phyloP scores from a whole-genome alignment of 2,888 invertebrate species.

The Muscina levida region DNA sequence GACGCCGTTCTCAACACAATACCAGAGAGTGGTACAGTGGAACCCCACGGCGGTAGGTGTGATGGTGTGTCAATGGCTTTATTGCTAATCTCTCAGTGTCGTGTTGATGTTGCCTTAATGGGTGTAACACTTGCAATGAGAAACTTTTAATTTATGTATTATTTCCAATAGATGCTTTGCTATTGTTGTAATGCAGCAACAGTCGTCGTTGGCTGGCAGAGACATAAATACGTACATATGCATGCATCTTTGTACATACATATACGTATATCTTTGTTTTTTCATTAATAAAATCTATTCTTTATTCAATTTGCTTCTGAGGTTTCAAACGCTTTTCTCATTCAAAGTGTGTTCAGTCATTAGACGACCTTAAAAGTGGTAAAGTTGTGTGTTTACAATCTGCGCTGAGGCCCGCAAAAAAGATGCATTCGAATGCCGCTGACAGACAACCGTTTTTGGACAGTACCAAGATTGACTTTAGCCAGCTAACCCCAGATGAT shows the following conservation, averaged over 20 bases:
- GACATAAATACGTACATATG: not conserved
- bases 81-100: slow-evolving; percentile 8
- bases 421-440: not conserved
- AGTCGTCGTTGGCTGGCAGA: not conserved
- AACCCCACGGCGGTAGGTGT: too few relatives aligned
- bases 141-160: slow-evolving; percentile 31
- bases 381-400: not conserved
- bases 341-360: slow-evolving; percentile 45
- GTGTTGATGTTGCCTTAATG: not conserved
- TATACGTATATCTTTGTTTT: slow-evolving; percentile 10
- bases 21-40: too few relatives aligned
- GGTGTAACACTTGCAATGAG: slow-evolving; percentile 25
- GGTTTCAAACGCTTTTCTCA: slow-evolving; percentile 54
- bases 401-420: not conserved
- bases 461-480: slow-evolving; percentile 34
- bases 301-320: slow-evolving; percentile 33
- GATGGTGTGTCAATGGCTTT: too few relatives aligned
- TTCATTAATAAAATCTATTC: slow-evolving; percentile 3
- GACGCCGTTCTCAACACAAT: too few relatives aligned
- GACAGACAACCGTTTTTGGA: slow-evolving; percentile 47
- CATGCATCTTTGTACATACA: slow-evolving; percentile 1
- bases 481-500: slow-evolving; percentile 46
- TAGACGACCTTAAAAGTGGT: slow-evolving; percentile 41
- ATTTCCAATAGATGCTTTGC: slow-evolving; percentile 5
- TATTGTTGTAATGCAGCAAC: slow-evolving; percentile 2